Percentiles rank a stretch among this genome's conserved stretches.
Evolutionary conservation across 2,888 invertebrate genomes (phyloP).

Genomic region (Monochamus alternatus): DNA sequence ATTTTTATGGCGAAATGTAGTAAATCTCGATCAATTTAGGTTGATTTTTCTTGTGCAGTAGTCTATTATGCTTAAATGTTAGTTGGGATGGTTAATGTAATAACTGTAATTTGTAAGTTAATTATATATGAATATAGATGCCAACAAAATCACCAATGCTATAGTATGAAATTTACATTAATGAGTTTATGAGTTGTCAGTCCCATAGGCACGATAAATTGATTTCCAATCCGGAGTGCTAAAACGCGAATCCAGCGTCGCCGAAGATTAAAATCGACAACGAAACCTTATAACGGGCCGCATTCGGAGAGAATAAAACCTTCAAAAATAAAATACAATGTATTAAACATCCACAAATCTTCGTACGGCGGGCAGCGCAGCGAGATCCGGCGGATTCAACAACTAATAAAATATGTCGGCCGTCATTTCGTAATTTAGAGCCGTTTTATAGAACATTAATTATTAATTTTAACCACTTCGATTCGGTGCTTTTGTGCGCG

Average conservation of each 20-base stretch:
- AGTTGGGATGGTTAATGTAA: no score
- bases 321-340: slow-evolving; percentile 67
- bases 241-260: slow-evolving; percentile 22
- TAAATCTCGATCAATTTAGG: no score
- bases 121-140: no score
- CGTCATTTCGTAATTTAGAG: slow-evolving; percentile 65
- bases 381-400: slow-evolving; percentile 62
- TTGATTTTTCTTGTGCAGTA: no score
- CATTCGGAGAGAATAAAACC: slow-evolving; percentile 55
- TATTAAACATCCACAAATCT: slow-evolving; percentile 69
- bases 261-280: slow-evolving; percentile 24
- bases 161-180: no score
- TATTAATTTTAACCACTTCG: slow-evolving; percentile 65
- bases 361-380: slow-evolving; percentile 54
- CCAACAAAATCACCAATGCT: no score
- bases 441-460: slow-evolving; percentile 67
- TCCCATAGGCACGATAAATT: not conserved
- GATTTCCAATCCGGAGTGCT: slow-evolving; percentile 12
- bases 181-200: no score
- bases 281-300: slow-evolving; percentile 10
- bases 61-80: no score
- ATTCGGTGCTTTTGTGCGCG: slow-evolving; percentile 53
- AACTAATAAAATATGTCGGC: slow-evolving; percentile 67
- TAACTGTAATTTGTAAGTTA: no score
- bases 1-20: no score